Conservation (phyloP, 2,113 vertebrate species). For the Pseudopipra pipra region DNA sequence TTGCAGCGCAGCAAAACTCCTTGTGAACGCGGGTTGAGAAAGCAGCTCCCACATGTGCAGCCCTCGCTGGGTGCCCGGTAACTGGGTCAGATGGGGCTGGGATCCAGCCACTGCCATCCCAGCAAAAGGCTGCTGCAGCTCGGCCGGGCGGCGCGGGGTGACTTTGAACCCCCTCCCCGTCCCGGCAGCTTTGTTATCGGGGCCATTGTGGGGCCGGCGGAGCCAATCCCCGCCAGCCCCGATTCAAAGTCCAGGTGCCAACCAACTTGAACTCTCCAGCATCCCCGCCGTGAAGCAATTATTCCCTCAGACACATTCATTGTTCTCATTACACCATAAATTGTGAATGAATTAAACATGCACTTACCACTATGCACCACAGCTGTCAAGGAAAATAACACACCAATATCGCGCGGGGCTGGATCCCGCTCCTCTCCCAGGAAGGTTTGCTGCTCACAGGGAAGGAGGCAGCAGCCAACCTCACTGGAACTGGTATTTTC, state of each 20-base stretch:
- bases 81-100: background rate
- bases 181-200: background rate
- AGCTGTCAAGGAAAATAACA: constrained; percentile 58
- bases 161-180: constrained; percentile 41
- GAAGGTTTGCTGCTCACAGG: background rate
- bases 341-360: constrained; percentile 52
- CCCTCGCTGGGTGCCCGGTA: background rate
- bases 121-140: background rate
- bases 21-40: background rate
- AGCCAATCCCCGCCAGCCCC: constrained; percentile 4
- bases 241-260: constrained; percentile 59
- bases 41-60: background rate
- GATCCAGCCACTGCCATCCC: background rate
- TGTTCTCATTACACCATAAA: constrained; percentile 52
- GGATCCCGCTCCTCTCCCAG: constrained; percentile 7
- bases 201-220: background rate
- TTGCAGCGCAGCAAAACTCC: background rate
- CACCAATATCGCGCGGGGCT: background rate
- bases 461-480: background rate
- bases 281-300: constrained; percentile 40
- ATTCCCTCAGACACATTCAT: constrained; percentile 41
- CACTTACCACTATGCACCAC: constrained; percentile 35
- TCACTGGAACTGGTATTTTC: background rate
- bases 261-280: constrained; percentile 47
- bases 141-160: background rate